Evolutionary conservation across 2,113 vertebrate genomes (phyloP).

Genomic region (Furnarius figulus): DNA sequence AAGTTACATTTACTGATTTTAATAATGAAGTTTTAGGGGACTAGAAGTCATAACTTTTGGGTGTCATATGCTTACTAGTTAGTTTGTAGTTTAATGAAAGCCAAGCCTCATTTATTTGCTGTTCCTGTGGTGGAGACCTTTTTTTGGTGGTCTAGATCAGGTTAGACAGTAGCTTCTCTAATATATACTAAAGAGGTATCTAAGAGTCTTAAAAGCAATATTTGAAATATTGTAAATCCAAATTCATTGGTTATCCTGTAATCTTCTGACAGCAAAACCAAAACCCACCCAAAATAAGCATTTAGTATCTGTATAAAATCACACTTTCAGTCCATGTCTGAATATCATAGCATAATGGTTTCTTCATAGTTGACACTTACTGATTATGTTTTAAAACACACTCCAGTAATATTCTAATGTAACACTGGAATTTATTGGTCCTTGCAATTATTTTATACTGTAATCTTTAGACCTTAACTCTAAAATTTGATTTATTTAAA

Average conservation of each 20-base stretch:
- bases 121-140: background rate
- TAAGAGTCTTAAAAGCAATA: background rate
- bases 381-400: background rate
- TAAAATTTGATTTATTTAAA: background rate
- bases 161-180: background rate
- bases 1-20: background rate
- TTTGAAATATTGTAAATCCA: background rate
- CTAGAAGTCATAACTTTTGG: background rate
- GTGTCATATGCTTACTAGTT: background rate
- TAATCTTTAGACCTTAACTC: background rate
- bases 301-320: background rate
- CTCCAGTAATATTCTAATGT: background rate
- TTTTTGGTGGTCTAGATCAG: background rate
- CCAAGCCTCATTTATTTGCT: background rate
- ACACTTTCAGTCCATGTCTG: background rate
- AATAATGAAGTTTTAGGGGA: background rate
- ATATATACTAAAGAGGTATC: background rate
- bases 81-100: background rate
- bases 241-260: background rate
- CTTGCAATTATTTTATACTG: background rate
- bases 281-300: fast-evolving
- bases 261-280: background rate
- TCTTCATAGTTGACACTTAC: background rate
- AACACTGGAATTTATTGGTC: background rate
- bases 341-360: background rate